Conservation (phyloP, 2,113 vertebrate species). For the Prionailurus viverrinus region DNA sequence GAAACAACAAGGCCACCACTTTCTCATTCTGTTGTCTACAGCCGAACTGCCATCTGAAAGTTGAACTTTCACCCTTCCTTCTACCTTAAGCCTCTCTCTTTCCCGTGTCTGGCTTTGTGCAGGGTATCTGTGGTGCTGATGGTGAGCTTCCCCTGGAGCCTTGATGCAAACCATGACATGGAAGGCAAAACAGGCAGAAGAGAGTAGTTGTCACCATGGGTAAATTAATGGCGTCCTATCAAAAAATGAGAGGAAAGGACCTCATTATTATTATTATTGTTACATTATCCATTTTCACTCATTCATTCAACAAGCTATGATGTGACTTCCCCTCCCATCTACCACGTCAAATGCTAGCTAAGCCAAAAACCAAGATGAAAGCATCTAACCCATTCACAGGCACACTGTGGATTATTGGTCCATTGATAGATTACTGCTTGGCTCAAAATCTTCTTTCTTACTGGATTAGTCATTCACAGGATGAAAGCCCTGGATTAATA, state of each 20-base stretch:
- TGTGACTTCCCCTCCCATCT: neutral
- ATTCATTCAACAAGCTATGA: neutral
- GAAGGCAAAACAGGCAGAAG: neutral
- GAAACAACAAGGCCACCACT: neutral
- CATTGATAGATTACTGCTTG: neutral
- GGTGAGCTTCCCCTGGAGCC: neutral
- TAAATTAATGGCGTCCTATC: neutral
- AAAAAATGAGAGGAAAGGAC: neutral
- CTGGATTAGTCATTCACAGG: neutral
- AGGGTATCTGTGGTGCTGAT: neutral
- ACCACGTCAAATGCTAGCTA: neutral
- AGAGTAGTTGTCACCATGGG: neutral
- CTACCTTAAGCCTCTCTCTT: neutral
- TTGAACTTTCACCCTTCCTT: conserved; percentile 54
- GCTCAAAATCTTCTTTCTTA: neutral
- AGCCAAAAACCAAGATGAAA: neutral
- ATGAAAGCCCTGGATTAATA: conserved; percentile 44
- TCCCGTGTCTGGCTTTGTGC: neutral
- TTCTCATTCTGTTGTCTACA: conserved; percentile 45
- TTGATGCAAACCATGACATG: conserved; percentile 15
- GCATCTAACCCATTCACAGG: neutral
- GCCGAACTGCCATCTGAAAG: conserved; percentile 35
- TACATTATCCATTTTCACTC: neutral
- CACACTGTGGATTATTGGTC: neutral
- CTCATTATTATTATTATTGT: neutral